A percentile compares a stretch with the other conserved stretches of the same genome.
Conservation (phyloP, 2,888 invertebrate species). For the Cabera pusaria region DNA sequence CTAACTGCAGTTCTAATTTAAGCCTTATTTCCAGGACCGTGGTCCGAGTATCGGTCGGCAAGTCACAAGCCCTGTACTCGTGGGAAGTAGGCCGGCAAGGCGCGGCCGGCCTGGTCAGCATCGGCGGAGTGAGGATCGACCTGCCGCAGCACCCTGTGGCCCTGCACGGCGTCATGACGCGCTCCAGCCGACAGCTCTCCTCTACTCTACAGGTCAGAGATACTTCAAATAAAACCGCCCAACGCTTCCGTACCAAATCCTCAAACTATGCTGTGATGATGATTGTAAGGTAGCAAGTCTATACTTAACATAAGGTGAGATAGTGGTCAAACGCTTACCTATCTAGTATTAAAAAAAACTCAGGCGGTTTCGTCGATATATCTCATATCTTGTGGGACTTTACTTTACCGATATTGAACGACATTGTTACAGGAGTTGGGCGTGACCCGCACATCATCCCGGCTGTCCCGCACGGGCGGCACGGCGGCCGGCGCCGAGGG, state of each 20-base stretch:
- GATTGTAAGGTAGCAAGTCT: too few species aligned
- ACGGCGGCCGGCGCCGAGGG: constrained; percentile 61
- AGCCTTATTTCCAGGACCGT: constrained; percentile 95
- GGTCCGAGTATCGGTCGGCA: constrained; percentile 95
- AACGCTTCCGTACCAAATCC: too few species aligned
- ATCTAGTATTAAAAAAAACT: too few species aligned
- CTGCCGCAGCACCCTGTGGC: constrained; percentile 99
- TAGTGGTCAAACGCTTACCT: too few species aligned
- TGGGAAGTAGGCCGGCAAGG: constrained; percentile 88
- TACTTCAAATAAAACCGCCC: too few species aligned
- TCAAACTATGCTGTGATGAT: too few species aligned
- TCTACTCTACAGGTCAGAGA: constrained; percentile 94
- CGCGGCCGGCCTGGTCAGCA: constrained; percentile 90
- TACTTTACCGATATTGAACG: too few species aligned
- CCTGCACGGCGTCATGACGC: constrained; percentile 98
- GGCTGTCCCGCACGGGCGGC: constrained; percentile 84
- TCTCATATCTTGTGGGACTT: too few species aligned
- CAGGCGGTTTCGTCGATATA: too few species aligned
- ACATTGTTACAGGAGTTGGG: constrained; percentile 86
- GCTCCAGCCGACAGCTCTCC: constrained; percentile 96
- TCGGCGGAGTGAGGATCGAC: constrained; percentile 96
- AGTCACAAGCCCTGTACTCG: constrained; percentile 96
- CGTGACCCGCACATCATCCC: constrained; percentile 90
- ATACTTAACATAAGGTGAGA: too few species aligned
- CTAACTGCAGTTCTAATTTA: too few species aligned